These are phyloP conservation scores for Dasyprocta punctata DNA, from an alignment of 2,113 vertebrate genomes.

Conservation along the genomic window DNA sequence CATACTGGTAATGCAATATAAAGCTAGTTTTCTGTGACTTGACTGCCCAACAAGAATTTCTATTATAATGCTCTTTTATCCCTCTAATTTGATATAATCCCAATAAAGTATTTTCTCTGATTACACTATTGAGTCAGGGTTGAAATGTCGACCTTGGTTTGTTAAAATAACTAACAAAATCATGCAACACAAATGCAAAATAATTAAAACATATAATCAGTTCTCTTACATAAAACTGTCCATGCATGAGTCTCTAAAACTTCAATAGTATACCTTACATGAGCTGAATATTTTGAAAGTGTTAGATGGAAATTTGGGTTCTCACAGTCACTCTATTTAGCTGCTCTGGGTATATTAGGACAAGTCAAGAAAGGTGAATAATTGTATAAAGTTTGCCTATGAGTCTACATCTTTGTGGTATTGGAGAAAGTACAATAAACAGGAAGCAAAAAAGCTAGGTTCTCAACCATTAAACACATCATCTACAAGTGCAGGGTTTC, in stretches of 20 bases:
- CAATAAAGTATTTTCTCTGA: neutral
- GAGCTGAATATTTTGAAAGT: neutral
- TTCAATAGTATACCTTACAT: neutral
- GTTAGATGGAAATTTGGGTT: neutral
- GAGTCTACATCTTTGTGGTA: neutral
- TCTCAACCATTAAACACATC: neutral
- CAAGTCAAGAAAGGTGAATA: neutral
- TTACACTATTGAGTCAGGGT: neutral
- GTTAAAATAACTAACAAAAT: constrained; percentile 11
- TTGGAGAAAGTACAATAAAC: neutral
- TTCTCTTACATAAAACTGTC: neutral
- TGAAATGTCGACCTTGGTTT: neutral
- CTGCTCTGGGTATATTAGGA: neutral
- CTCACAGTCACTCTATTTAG: neutral
- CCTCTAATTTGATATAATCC: neutral
- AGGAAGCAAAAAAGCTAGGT: neutral
- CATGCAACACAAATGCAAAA: neutral
- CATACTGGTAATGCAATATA: neutral
- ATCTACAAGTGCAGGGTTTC: constrained; percentile 1
- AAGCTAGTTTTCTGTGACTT: constrained; percentile 18
- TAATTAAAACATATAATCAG: neutral
- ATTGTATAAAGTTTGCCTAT: neutral
- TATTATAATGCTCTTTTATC: neutral
- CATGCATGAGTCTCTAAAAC: neutral
- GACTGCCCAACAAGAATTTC: neutral